Percentiles rank a stretch among this genome's conserved stretches.
These are phyloP conservation scores for Hepsetus odoe DNA, from an alignment of 2,113 vertebrate species.

Conservation along the genomic window DNA sequence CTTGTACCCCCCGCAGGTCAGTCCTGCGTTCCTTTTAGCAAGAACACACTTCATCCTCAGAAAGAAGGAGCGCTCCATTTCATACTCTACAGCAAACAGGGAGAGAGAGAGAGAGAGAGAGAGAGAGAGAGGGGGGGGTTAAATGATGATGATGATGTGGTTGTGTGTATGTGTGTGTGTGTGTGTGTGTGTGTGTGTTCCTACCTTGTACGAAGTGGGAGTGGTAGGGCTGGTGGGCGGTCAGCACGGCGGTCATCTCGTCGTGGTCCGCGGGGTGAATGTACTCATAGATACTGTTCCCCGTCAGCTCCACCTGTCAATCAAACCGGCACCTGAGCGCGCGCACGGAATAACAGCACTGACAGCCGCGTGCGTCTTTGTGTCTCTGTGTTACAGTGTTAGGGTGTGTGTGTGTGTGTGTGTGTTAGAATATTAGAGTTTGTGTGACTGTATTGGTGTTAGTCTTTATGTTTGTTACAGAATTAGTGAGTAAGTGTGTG, in stretches of 20 bases:
- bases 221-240: slow-evolving; percentile 94
- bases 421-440: too few relatives aligned
- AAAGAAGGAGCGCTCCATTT: slow-evolving; percentile 97
- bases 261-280: slow-evolving; percentile 97
- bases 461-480: too few relatives aligned
- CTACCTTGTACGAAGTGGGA: slow-evolving; percentile 96
- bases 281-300: slow-evolving; percentile 98
- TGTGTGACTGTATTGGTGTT: too few relatives aligned
- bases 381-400: neutral
- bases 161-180: too few relatives aligned
- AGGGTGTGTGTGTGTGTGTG: rapidly evolving
- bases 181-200: too few relatives aligned
- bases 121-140: slow-evolving; percentile 20
- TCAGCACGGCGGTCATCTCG: slow-evolving; percentile 95
- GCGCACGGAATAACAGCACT: neutral
- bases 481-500: too few relatives aligned
- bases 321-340: slow-evolving; percentile 5
- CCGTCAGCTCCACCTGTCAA: slow-evolving; percentile 95
- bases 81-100: slow-evolving; percentile 81
- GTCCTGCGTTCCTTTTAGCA: slow-evolving; percentile 94
- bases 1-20: slow-evolving; percentile 98
- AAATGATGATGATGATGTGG: slow-evolving; percentile 56
- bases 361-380: too few relatives aligned
- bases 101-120: slow-evolving; percentile 3
- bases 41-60: slow-evolving; percentile 97